Evolutionary conservation across 1,140 invertebrate genomes (phyloP).

Genomic region (Nixonia krombeini): DNA sequence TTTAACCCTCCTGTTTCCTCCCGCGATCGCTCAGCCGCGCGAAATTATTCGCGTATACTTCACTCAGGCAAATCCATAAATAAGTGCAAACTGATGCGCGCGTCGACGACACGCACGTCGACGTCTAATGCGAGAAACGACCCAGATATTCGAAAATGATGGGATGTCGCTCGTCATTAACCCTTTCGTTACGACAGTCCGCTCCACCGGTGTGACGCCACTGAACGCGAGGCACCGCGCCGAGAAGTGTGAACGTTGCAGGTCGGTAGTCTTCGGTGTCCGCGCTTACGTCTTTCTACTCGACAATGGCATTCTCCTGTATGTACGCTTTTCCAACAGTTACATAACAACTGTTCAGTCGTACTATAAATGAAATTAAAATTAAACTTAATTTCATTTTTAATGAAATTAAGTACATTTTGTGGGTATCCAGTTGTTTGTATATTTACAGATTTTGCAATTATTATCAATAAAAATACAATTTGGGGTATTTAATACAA

Average conservation of each 20-base stretch:
- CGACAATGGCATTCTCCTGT: constrained; percentile 6
- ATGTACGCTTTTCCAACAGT: too few species aligned
- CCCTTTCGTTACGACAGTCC: too few species aligned
- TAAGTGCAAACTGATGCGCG: constrained; percentile 44
- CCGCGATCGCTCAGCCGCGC: constrained; percentile 20
- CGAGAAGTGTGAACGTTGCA: too few species aligned
- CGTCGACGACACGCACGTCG: constrained; percentile 33
- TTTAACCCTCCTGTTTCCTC: constrained; percentile 40
- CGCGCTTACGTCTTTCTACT: constrained; percentile 13
- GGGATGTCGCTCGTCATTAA: constrained; percentile 44
- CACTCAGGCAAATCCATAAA: constrained; percentile 44
- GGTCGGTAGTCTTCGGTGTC: too few species aligned
- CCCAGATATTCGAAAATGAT: constrained; percentile 44
- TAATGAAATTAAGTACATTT: not conserved
- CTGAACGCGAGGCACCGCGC: too few species aligned
- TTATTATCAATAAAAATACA: not conserved
- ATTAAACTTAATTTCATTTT: not conserved
- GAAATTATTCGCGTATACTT: constrained; percentile 42
- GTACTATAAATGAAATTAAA: too few species aligned
- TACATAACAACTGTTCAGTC: too few species aligned
- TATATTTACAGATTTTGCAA: too few species aligned
- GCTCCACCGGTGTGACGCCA: too few species aligned
- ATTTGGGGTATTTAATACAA: too few species aligned
- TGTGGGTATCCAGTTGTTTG: not conserved
- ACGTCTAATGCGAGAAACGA: constrained; percentile 47